Conservation (phyloP, 2,888 invertebrate genomes). For the Abrostola tripartita region DNA sequence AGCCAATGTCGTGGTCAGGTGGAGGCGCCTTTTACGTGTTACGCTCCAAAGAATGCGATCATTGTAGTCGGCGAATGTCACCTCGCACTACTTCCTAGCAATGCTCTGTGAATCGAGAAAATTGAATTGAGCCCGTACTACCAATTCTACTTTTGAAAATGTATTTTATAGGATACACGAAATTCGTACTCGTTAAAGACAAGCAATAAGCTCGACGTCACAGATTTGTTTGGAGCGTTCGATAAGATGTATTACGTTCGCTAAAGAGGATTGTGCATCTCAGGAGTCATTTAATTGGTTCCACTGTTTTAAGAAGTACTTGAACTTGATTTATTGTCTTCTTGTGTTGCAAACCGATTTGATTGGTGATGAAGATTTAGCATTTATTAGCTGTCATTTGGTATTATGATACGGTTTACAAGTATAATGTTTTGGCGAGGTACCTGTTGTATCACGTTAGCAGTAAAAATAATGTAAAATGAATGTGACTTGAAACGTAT, state of each 20-base stretch:
- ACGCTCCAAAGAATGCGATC: constrained; percentile 62
- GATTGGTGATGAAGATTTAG: not conserved
- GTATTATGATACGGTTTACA: too few species aligned
- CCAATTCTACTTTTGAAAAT: constrained; percentile 66
- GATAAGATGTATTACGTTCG: not conserved
- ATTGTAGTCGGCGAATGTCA: constrained; percentile 65
- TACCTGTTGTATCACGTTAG: too few species aligned
- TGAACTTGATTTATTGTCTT: not conserved
- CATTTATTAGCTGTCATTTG: too few species aligned
- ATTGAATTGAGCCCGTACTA: constrained; percentile 71
- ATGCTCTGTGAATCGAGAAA: constrained; percentile 66
- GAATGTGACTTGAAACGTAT: too few species aligned
- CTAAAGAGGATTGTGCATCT: constrained; percentile 5
- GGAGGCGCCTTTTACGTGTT: constrained; percentile 57
- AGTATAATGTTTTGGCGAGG: too few species aligned
- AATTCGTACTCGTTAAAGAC: constrained; percentile 52
- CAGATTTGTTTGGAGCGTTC: constrained; percentile 23
- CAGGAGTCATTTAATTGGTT: constrained; percentile 8
- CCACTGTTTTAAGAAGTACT: not conserved
- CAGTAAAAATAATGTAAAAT: too few species aligned
- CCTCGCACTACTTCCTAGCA: constrained; percentile 46
- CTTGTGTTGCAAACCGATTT: not conserved
- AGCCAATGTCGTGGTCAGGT: constrained; percentile 60
- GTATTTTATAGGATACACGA: constrained; percentile 61
- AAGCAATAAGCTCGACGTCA: constrained; percentile 27